Conservation (phyloP, 2,113 vertebrate genomes). For the Naja naja region DNA sequence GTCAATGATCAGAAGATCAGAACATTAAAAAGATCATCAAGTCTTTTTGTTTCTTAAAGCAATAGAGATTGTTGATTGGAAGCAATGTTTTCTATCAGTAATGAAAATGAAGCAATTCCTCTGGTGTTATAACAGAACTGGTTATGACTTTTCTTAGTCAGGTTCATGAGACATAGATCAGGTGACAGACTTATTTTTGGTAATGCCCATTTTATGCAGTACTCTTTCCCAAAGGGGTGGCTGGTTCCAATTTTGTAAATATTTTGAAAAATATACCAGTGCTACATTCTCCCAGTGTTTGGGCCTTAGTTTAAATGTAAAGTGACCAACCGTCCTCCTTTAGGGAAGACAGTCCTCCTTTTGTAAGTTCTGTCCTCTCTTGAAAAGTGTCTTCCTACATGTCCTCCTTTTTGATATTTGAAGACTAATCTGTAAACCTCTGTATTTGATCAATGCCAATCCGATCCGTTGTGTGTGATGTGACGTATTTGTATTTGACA, state of each 20-base stretch:
- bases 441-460: too few relatives aligned
- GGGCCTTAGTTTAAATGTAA: background rate
- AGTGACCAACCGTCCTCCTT: too few relatives aligned
- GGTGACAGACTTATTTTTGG: background rate
- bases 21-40: background rate
- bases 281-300: background rate
- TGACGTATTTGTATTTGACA: too few relatives aligned
- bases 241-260: background rate
- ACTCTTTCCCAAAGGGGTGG: background rate
- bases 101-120: background rate
- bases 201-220: background rate
- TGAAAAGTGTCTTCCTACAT: too few relatives aligned
- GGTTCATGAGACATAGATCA: background rate
- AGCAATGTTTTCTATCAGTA: background rate
- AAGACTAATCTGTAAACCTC: too few relatives aligned
- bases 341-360: too few relatives aligned
- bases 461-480: too few relatives aligned
- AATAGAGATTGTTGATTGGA: background rate
- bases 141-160: background rate
- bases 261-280: background rate
- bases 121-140: background rate
- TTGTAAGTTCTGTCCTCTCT: too few relatives aligned
- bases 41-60: background rate
- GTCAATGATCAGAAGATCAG: background rate
- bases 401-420: too few relatives aligned